These are phyloP conservation scores for Ovis aries DNA, from an alignment of 2,113 vertebrate species.

Conservation along the genomic window DNA sequence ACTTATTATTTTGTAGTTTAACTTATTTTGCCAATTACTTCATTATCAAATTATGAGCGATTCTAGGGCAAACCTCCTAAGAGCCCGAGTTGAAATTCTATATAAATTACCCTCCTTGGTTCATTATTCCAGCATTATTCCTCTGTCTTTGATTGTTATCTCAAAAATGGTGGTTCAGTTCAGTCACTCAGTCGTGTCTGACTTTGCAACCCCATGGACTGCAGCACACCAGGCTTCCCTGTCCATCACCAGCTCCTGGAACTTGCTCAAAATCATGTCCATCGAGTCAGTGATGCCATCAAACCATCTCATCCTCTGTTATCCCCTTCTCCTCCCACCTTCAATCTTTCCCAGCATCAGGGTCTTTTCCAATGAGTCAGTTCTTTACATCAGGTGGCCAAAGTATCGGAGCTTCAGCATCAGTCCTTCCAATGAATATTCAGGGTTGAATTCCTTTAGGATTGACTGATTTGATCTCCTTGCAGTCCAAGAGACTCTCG, in stretches of 20 bases:
- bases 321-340: background rate
- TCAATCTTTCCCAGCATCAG: background rate
- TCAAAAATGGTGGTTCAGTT: background rate
- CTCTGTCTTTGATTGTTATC: background rate
- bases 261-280: background rate
- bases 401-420: background rate
- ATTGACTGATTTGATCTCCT: background rate
- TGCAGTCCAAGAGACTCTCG: background rate
- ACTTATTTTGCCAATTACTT: conserved; percentile 28
- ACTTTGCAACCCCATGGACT: background rate
- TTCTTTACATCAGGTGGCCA: background rate
- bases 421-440: background rate
- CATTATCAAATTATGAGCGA: conserved; percentile 39
- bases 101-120: background rate
- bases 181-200: background rate
- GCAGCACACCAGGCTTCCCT: background rate
- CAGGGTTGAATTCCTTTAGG: background rate
- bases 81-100: conserved; percentile 22
- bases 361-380: background rate
- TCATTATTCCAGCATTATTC: background rate
- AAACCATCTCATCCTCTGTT: background rate
- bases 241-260: background rate
- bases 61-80: conserved; percentile 21
- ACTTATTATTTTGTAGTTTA: conserved; percentile 63
- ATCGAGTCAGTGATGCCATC: background rate